Evolutionary conservation across 2,888 invertebrate species (phyloP).

Genomic region (Uloborus plumipes): DNA sequence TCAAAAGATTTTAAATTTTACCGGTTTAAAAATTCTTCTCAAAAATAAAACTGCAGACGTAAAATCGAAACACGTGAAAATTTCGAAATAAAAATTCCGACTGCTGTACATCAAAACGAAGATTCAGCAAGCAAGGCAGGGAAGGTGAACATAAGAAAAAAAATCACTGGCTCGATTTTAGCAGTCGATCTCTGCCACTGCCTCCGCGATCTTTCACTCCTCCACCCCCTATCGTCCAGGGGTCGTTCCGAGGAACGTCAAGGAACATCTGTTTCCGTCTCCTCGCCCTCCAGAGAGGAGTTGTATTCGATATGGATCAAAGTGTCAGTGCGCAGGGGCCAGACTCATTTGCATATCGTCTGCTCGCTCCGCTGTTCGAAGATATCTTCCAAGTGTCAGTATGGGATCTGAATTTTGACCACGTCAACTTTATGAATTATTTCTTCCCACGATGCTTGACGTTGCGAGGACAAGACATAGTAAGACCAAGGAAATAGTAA

Average conservation of each 20-base stretch:
- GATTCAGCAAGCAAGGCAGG: constrained; percentile 13
- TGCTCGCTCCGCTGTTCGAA: not conserved
- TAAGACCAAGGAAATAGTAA: too few relatives aligned
- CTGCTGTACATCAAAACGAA: constrained; percentile 10
- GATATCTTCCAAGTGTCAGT: too few relatives aligned
- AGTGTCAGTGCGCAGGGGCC: constrained; percentile 7
- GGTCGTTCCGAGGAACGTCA: constrained; percentile 49
- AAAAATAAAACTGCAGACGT: not conserved
- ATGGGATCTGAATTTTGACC: too few relatives aligned
- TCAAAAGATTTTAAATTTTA: too few relatives aligned
- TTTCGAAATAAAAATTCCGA: not conserved
- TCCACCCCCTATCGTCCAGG: not conserved
- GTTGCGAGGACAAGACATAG: too few relatives aligned
- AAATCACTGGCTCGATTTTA: constrained; percentile 13
- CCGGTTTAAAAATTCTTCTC: not conserved
- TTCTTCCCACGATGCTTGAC: too few relatives aligned
- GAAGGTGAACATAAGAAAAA: not conserved
- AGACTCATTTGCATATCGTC: constrained; percentile 39
- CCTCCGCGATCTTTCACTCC: constrained; percentile 1
- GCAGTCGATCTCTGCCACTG: constrained; percentile 46
- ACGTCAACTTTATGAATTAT: too few relatives aligned
- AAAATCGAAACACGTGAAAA: not conserved
- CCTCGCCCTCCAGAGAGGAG: constrained; percentile 32
- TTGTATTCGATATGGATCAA: constrained; percentile 47
- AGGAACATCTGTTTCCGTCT: constrained; percentile 59